phyloP scores from a whole-genome alignment of 2,113 vertebrate genomes.

The Hypocryptadius cinnamomeus region DNA sequence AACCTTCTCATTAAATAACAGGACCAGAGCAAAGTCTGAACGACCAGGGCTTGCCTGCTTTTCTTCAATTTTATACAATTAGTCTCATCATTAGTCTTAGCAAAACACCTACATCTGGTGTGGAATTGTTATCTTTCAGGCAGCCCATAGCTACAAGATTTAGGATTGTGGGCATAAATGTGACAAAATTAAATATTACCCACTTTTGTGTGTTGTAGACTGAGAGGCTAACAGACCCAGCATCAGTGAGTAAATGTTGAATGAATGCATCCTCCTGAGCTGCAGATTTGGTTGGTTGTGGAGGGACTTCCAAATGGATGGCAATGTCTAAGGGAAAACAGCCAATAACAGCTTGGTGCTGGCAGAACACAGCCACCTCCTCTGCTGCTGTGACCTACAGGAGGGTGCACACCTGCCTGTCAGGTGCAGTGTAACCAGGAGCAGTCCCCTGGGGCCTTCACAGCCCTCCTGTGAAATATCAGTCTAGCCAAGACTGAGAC shows the following conservation, averaged over 20 bases:
- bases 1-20: neutral
- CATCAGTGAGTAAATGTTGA: neutral
- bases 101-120: neutral
- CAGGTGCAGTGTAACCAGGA: neutral
- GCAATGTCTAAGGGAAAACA: neutral
- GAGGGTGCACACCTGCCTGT: neutral
- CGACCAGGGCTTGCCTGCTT: neutral
- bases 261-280: neutral
- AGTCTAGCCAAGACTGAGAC: neutral
- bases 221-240: neutral
- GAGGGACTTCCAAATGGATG: neutral
- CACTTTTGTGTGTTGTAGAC: neutral
- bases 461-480: neutral
- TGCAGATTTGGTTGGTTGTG: neutral
- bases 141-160: neutral
- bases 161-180: neutral
- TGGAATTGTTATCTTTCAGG: neutral
- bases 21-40: neutral
- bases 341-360: neutral
- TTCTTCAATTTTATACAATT: neutral
- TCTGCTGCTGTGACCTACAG: accelerated
- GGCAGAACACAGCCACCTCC: neutral
- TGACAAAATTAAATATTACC: neutral
- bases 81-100: neutral
- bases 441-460: neutral